Base-by-base conservation (phyloP, 2,888 invertebrate genomes). In the Erannis defoliaria region DNA sequence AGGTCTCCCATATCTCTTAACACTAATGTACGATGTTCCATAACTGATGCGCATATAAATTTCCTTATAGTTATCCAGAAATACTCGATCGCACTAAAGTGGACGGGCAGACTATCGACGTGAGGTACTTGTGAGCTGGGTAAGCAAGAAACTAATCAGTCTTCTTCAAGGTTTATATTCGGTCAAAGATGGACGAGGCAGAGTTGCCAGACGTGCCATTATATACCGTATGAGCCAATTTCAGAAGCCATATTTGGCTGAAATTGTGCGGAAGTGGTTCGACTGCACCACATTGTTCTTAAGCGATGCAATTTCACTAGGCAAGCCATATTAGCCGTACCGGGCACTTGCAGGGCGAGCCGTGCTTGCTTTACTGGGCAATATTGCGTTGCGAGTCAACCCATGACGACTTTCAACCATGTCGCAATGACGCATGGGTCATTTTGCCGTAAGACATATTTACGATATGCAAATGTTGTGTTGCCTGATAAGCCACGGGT, bases 51-150 rank as follows among this genome's bases (percentile, higher is more conserved):
- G n/a, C n/a, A 1, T 26, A 29, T 14, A 23, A 45, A 14, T 16
- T 18, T 29, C 3, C 31, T 48, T 19, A 31, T 46, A 61, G 56
- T 42, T 40, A 6, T 21, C 49, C 71, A 77, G 77, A 72, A 55
- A 51, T 76, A 37, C 74, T 72, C 49, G 43, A 76, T 40, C 55
- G 45, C 2, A 69, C 74, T 0, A 75, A 72, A 56, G 75, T 77
- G 29, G 75, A 77, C 54, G 73, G 72, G 0, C 68, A 73, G 51
- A 49, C 45, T 6, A 75, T 76, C 12, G 61, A 70, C 16, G 76
- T 73, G 18, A 68, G 58, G 31, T 71, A 62, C 49, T 51, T 68
- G 21, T 46, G 21, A 66, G 54, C 45, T 53, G 19, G 64, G 62
- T 66, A 45, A 66, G 68, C 26, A 26, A 9, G 14, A 14, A 21